A percentile compares a stretch with the other conserved stretches of the same genome.
phyloP scores from a whole-genome alignment of 1,140 invertebrate species.

The Bombus affinis region DNA sequence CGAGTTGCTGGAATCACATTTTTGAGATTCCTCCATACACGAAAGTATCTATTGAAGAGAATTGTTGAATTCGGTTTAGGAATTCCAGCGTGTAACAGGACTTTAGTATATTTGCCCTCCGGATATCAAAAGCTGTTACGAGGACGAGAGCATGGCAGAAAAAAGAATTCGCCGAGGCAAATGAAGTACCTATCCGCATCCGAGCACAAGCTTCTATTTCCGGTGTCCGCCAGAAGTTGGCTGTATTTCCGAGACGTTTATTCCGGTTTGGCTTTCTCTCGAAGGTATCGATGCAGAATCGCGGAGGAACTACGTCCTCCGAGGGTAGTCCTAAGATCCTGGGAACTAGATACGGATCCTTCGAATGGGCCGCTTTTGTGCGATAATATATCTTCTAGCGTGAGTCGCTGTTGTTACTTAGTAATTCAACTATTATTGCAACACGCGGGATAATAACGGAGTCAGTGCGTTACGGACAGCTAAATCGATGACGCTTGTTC shows the following conservation, averaged over 20 bases:
- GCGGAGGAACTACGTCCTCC: not conserved
- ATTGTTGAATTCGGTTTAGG: not conserved
- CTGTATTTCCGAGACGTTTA: conserved; percentile 84
- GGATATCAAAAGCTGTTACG: conserved; percentile 79
- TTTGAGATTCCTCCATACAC: not conserved
- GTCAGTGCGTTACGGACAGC: not conserved
- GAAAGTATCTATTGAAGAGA: no score
- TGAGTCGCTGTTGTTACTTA: not conserved
- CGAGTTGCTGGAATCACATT: no score
- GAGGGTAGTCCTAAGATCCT: conserved; percentile 25
- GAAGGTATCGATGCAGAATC: conserved; percentile 48
- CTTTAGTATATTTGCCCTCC: conserved; percentile 65
- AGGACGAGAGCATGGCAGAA: conserved; percentile 62
- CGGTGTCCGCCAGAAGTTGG: conserved; percentile 79
- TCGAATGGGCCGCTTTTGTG: conserved; percentile 13
- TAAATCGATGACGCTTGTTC: not conserved
- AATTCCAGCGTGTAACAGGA: conserved; percentile 32
- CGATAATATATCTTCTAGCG: not conserved
- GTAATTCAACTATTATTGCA: not conserved
- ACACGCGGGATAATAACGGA: not conserved
- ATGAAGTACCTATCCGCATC: conserved; percentile 83
- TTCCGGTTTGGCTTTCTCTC: conserved; percentile 81
- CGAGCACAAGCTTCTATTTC: conserved; percentile 84
- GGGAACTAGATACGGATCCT: conserved; percentile 16
- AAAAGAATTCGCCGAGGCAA: conserved; percentile 77